phyloP scores from a whole-genome alignment of 2,888 invertebrate species.

The Cephus pulcher region DNA sequence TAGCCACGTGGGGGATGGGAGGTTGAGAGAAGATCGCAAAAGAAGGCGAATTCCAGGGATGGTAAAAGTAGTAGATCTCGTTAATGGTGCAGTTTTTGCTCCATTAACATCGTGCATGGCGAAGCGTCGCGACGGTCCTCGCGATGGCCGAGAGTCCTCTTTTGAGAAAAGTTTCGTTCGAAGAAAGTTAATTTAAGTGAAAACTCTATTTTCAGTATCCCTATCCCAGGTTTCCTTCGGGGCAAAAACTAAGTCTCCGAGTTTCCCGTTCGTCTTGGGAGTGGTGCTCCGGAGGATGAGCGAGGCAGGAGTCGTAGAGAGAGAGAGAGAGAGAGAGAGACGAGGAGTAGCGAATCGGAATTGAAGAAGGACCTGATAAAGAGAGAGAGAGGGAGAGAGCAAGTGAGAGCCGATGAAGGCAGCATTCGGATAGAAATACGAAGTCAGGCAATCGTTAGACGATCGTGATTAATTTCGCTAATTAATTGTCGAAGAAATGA shows the following conservation, averaged over 20 bases:
- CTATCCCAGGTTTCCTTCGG: slow-evolving; percentile 16
- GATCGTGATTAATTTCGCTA: slow-evolving; percentile 30
- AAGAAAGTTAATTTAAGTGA: slow-evolving; percentile 43
- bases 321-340: background rate
- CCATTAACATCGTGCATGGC: slow-evolving; percentile 2
- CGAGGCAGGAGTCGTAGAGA: background rate
- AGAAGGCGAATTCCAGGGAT: background rate
- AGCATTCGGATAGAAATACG: background rate
- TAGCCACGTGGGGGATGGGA: background rate
- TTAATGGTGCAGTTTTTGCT: slow-evolving; percentile 4
- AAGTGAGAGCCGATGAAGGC: background rate
- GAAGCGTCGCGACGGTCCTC: background rate
- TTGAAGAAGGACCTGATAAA: background rate
- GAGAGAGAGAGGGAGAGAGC: background rate
- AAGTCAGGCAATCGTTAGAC: slow-evolving; percentile 9
- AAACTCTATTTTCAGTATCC: slow-evolving; percentile 41
- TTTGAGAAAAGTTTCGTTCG: slow-evolving; percentile 19
- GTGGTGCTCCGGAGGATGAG: background rate
- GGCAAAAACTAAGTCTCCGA: slow-evolving; percentile 16
- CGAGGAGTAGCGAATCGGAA: background rate
- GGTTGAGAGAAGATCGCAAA: background rate
- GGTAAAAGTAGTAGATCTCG: background rate
- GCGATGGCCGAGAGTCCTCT: slow-evolving; percentile 6
- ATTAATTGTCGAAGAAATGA: slow-evolving; percentile 28
- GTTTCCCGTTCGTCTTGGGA: slow-evolving; percentile 6